These are phyloP conservation scores for Zelleria hepariella DNA, from an alignment of 2,888 invertebrate species.

Conservation along the genomic window DNA sequence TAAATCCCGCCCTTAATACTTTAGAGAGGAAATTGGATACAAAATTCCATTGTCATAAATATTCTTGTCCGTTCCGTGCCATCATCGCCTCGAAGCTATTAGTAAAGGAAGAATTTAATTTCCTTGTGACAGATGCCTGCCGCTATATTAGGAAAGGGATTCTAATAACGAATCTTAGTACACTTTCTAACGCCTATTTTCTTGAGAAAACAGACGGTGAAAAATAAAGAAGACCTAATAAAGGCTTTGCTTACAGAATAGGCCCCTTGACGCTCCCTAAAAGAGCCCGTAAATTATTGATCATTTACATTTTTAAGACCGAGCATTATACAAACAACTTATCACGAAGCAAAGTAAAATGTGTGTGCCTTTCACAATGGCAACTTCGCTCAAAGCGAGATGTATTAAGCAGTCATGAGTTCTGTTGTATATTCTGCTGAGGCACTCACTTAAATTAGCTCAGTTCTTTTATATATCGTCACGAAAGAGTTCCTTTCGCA, in stretches of 20 bases:
- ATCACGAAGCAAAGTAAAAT: neutral
- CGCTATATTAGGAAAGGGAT: neutral
- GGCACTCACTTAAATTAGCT: neutral
- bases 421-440: neutral
- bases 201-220: neutral
- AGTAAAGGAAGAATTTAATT: neutral
- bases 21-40: conserved; percentile 51
- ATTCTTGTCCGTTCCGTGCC: conserved; percentile 24
- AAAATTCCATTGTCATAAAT: conserved; percentile 48
- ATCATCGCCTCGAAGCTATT: conserved; percentile 13
- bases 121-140: neutral
- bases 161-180: neutral
- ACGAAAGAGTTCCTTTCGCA: neutral
- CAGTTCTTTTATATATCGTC: neutral
- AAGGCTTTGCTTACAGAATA: neutral
- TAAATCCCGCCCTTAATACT: conserved; percentile 29
- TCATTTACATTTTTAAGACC: neutral
- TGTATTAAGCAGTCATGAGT: neutral
- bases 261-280: neutral
- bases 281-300: neutral
- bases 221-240: neutral
- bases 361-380: neutral
- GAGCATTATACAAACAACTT: neutral
- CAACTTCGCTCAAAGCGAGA: neutral
- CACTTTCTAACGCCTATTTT: neutral